Evolutionary conservation across 2,888 invertebrate species (phyloP), one percentile per base, ranked within the genome.

Genomic region (Drosophila atripex): DNA sequence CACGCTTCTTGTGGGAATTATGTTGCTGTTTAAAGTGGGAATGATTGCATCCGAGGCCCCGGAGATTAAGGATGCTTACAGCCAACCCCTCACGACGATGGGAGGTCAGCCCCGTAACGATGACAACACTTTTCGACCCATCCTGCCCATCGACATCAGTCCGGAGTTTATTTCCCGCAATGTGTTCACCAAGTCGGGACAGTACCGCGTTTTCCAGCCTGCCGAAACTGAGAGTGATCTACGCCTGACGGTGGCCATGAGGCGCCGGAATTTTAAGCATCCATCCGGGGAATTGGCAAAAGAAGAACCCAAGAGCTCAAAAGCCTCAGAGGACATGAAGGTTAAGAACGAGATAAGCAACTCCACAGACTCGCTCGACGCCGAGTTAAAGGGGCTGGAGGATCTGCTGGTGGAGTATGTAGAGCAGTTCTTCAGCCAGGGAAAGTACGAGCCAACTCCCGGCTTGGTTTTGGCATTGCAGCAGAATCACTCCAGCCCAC

Each of bases 401-500:
- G 78, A 80, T 5, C 64, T 89, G 54, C 75, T 90, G 1, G 65
- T 77, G n/a, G 86, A 90, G 28, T 91, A 90, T 69, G 80, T 90
- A 1, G 76, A 85, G 35, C 83, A 85, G 50, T 89, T 87, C 46
- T 90, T 90, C 57, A 84, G 66, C 4, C 73, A 89, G 18, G 90
- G 89, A 12, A 85, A 86, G 47, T 90, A 86, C 35, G 79, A 89
- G 23, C 89, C 90, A 2, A 61, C 80, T 73, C 85, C 88, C 2
- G 90, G 88, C 0, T 66, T 91, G 35, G 73, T 89, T 5, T 54
- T 89, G 16, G 86, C 89, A 30, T 59, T 90, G 2, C 88, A 86
- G 39, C 76, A 80, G 21, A 85, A 85, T 52, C 77, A 76, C 5
- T 74, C 71, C 25, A 92, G 91, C 0, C 92, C 93, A 54, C 93